These are phyloP conservation scores for Belgica antarctica DNA, from an alignment of 2,888 invertebrate species.

Conservation along the genomic window DNA sequence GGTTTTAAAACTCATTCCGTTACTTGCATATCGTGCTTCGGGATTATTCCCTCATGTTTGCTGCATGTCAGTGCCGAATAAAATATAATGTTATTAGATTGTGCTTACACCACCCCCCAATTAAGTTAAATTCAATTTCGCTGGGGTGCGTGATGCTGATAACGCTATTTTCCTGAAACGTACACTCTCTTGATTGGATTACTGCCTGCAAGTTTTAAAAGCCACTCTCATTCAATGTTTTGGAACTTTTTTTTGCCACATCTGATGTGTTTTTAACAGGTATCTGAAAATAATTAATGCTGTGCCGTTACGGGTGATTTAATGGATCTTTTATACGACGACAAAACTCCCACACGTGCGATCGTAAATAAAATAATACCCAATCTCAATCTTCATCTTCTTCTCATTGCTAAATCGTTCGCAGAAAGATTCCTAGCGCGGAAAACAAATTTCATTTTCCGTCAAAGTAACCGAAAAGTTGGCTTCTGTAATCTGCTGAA, in stretches of 20 bases:
- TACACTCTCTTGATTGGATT: neutral
- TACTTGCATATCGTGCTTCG: neutral
- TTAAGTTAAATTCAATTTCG: neutral
- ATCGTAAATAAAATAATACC: neutral
- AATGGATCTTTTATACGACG: slow-evolving; percentile 33
- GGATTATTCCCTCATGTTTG: neutral
- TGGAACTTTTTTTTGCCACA: too few species aligned
- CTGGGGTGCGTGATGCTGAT: neutral
- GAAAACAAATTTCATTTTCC: neutral
- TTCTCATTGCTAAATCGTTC: neutral
- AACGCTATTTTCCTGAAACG: neutral
- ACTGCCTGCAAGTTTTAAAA: neutral
- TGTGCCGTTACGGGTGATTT: slow-evolving; percentile 20
- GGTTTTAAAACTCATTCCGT: too few species aligned
- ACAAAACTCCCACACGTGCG: neutral
- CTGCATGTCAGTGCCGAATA: neutral
- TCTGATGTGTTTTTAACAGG: slow-evolving; percentile 32
- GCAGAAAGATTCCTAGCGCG: neutral
- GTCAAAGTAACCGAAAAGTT: neutral
- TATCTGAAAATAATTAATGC: slow-evolving; percentile 28
- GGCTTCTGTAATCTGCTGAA: too few species aligned
- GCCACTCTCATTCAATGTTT: neutral
- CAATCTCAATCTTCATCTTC: neutral
- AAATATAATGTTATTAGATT: too few species aligned
- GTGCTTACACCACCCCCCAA: too few species aligned